Base-by-base conservation (phyloP, 2,113 vertebrate genomes). In the Chrysochloris asiatica region DNA sequence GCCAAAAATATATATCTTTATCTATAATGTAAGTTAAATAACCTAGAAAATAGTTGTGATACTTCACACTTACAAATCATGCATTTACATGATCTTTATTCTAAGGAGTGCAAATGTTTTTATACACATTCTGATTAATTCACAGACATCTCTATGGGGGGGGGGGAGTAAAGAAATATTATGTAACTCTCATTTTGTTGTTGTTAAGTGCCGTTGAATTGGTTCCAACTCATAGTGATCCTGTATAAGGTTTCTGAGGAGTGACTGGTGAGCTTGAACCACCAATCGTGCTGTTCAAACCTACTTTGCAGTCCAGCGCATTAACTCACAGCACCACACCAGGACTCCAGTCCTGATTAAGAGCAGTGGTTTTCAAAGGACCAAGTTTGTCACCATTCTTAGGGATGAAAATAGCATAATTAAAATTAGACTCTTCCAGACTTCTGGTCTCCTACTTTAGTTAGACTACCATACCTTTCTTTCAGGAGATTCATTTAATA, bases 1-100 rank as follows among this genome's bases (percentile, higher is more conserved):
- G 90, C 92, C 93, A 86, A 95, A 95, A 93, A 92, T 89, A 90
- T 78, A 54, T 84, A 69, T 92, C 92, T 95, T 94, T 95, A 95
- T 81, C 73, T 36, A 89, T 84, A 85, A 65, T 86, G 76, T 48
- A 92, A 93, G 83, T 95, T 95, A 94, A 96, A 86, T 92, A 96
- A 92, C 92, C 43, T 78, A 95, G 92, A 95, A 96, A 97, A 93
- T 77, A 92, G 88, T 69, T 88, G 41, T 90, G 79, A 92, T 88
- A 71, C 90, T 94, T 96, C 77, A 52, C 73, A 84, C 88, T 89
- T 90, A 86, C 8, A 94, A 88, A 93, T 88, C 83, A 93, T 75
- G 36, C 78, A 80, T 91, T 85, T 83, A 67, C 47, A 81, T 88
- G 89, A 69, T 94, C 79, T 91, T 94, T 92, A 67, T 77, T 89